phyloP scores from a whole-genome alignment of 2,888 invertebrate species.

The Agrilus biguttatus region DNA sequence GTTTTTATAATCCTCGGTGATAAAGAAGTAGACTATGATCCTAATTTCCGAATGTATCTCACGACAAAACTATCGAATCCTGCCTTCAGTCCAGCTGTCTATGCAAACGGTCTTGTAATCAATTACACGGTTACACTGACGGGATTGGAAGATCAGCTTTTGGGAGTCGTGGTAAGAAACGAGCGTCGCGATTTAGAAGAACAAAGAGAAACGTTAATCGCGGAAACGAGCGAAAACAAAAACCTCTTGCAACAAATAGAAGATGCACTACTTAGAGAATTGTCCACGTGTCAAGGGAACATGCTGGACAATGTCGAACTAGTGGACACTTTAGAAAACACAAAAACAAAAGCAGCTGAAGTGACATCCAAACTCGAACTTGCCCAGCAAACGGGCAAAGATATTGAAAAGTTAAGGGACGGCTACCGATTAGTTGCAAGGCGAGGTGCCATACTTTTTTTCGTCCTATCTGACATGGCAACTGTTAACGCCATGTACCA shows the following conservation, averaged over 20 bases:
- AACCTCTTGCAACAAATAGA: constrained; percentile 70
- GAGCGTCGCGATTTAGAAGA: constrained; percentile 82
- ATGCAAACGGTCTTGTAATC: constrained; percentile 76
- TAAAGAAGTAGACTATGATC: constrained; percentile 81
- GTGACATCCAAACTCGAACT: constrained; percentile 66
- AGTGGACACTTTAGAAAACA: constrained; percentile 73
- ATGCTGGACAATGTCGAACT: constrained; percentile 87
- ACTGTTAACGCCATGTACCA: constrained; percentile 85
- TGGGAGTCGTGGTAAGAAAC: constrained; percentile 77
- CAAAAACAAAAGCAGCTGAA: constrained; percentile 74
- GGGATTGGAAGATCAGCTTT: constrained; percentile 77
- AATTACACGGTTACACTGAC: constrained; percentile 82
- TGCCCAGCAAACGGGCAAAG: constrained; percentile 58
- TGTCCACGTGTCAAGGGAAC: constrained; percentile 77
- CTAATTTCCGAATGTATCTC: constrained; percentile 74
- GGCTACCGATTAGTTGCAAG: constrained; percentile 76
- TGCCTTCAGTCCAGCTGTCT: constrained; percentile 70
- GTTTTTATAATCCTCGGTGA: constrained; percentile 78
- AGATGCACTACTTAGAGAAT: constrained; percentile 68
- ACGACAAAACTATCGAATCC: constrained; percentile 86
- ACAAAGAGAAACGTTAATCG: constrained; percentile 67
- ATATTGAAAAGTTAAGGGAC: constrained; percentile 72
- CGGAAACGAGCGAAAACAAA: constrained; percentile 77
- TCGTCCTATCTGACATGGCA: constrained; percentile 82
- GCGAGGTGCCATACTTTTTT: constrained; percentile 80